Conservation (phyloP, 1,140 invertebrate species). For the Ephestia elutella region DNA sequence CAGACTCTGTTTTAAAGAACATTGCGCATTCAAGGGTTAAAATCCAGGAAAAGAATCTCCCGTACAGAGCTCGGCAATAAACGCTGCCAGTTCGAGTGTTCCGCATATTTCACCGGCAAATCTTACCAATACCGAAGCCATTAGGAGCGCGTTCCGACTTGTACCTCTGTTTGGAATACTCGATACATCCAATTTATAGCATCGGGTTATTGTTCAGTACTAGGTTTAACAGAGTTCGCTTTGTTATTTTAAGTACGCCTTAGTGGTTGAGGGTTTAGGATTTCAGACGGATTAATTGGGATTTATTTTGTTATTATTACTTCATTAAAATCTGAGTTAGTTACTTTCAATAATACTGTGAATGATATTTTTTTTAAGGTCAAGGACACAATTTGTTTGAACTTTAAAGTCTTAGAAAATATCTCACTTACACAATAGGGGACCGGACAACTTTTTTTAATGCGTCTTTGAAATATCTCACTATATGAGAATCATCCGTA, state of each 20-base stretch:
- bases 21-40: too few species aligned
- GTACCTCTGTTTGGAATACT: neutral
- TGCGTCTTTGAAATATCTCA: too few species aligned
- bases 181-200: neutral
- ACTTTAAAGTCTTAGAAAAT: too few species aligned
- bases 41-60: neutral
- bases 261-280: neutral
- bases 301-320: too few species aligned
- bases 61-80: neutral
- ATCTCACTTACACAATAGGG: too few species aligned
- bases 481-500: too few species aligned
- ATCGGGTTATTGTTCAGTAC: constrained; percentile 1
- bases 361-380: too few species aligned
- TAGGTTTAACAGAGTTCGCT: neutral
- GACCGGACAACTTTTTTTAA: too few species aligned
- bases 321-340: too few species aligned
- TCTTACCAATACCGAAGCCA: constrained; percentile 21
- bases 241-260: neutral
- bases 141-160: constrained; percentile 14
- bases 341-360: too few species aligned
- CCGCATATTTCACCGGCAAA: constrained; percentile 23
- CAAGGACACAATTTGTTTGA: too few species aligned
- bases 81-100: constrained; percentile 5
- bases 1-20: too few species aligned
- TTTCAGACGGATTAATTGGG: neutral